Conservation (phyloP, 2,113 vertebrate species). For the Podarcis muralis region DNA sequence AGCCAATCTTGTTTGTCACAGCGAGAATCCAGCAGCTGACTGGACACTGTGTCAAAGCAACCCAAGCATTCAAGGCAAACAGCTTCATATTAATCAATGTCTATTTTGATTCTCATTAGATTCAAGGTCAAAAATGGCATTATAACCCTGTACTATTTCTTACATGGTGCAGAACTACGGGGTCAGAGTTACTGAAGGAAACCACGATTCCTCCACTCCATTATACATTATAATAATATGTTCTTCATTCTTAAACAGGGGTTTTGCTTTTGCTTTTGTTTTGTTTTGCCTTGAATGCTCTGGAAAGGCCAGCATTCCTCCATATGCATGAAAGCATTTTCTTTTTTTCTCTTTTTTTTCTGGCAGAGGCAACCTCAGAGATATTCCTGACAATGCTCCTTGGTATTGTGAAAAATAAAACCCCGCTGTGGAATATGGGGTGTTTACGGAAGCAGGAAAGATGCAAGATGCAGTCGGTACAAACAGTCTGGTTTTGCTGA, state of each 20-base stretch:
- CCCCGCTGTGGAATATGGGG: background rate
- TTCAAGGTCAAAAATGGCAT: conserved; percentile 39
- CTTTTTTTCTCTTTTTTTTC: conserved; percentile 5
- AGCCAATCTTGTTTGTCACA: conserved; percentile 14
- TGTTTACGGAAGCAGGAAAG: background rate
- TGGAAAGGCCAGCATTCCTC: conserved; percentile 41
- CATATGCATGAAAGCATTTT: conserved; percentile 33
- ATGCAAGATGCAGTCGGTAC: background rate
- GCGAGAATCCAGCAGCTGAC: background rate
- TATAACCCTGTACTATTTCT: background rate
- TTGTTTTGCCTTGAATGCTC: conserved; percentile 49
- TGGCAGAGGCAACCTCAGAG: background rate
- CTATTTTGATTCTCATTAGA: conserved; percentile 37
- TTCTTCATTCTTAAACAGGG: conserved; percentile 25
- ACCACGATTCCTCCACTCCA: background rate
- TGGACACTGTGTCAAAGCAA: conserved; percentile 36
- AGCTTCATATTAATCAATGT: conserved; percentile 42
- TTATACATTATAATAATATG: conserved; percentile 56
- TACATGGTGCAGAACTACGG: background rate
- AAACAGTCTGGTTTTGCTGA: background rate
- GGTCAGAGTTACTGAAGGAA: background rate
- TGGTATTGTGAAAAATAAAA: background rate
- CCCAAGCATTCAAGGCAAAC: conserved; percentile 45
- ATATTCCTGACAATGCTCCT: background rate
- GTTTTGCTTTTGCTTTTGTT: conserved; percentile 31